Conservation (phyloP, 2,888 invertebrate species). For the Patella ulyssiponensis region DNA sequence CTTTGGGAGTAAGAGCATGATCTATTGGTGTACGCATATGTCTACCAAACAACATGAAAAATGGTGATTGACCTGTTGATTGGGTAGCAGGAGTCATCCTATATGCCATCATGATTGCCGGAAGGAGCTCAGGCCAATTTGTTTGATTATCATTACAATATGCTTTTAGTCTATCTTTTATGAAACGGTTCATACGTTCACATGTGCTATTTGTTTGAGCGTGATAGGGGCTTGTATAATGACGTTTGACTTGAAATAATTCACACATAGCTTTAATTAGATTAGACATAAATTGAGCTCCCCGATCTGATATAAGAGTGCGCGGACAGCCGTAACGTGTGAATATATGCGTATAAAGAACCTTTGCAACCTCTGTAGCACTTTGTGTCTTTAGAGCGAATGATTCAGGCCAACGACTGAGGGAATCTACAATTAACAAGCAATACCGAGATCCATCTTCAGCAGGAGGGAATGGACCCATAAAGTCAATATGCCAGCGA, state of each 20-base stretch:
- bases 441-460: conserved; percentile 11
- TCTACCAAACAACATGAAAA: conserved; percentile 20
- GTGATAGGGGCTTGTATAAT: conserved; percentile 12
- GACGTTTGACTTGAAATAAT: conserved; percentile 13
- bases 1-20: background rate
- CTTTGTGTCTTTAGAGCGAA: conserved; percentile 20
- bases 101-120: conserved; percentile 20
- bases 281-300: too few relatives aligned
- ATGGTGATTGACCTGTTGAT: conserved; percentile 21
- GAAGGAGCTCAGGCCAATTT: conserved; percentile 15
- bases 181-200: conserved; percentile 21
- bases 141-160: conserved; percentile 9
- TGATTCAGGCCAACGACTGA: conserved; percentile 14
- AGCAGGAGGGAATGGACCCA: conserved; percentile 21
- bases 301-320: conserved; percentile 25
- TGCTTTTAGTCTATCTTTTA: conserved; percentile 15
- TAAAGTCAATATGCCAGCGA: conserved; percentile 30
- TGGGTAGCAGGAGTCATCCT: conserved; percentile 13
- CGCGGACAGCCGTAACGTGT: conserved; percentile 27
- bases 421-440: conserved; percentile 16
- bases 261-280: too few relatives aligned
- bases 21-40: conserved; percentile 16
- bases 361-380: conserved; percentile 15
- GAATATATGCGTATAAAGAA: conserved; percentile 20
- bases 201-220: conserved; percentile 16